Conservation (phyloP, 2,113 vertebrate species). For the Pyxicephalus adspersus region DNA sequence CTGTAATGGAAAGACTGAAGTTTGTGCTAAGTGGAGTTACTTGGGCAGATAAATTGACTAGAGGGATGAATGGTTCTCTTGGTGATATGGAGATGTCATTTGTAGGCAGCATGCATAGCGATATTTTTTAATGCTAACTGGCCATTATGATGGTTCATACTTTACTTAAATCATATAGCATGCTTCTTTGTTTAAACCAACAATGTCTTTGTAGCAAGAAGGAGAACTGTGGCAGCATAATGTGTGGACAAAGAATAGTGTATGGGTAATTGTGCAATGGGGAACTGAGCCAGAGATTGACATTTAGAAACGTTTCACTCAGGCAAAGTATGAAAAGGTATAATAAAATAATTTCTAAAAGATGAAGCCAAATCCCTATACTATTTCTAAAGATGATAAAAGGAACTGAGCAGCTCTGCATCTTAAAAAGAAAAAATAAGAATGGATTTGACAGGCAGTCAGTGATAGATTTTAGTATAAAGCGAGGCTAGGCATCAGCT, state of each 20-base stretch:
- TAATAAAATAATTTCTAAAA: constrained; percentile 32
- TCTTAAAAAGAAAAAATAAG: background rate
- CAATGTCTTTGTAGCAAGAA: constrained; percentile 29
- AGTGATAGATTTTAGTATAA: too few relatives aligned
- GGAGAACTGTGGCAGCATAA: constrained; percentile 26
- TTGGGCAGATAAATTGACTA: constrained; percentile 37
- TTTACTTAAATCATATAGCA: constrained; percentile 7
- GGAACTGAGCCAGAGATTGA: constrained; percentile 41
- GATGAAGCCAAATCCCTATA: constrained; percentile 1
- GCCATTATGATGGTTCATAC: background rate
- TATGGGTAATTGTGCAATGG: constrained; percentile 42
- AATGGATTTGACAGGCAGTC: too few relatives aligned
- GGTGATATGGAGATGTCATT: constrained; percentile 13
- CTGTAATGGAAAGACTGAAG: constrained; percentile 38
- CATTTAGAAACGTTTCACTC: constrained; percentile 38
- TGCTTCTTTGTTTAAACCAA: constrained; percentile 17
- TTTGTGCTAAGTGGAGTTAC: constrained; percentile 39
- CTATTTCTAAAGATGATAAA: background rate
- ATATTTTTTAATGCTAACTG: background rate
- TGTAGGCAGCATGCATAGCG: constrained; percentile 8
- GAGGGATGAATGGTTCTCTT: constrained; percentile 27
- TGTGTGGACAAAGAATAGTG: constrained; percentile 40
- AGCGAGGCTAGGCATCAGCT: too few relatives aligned
- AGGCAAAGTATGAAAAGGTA: constrained; percentile 34
- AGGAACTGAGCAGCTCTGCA: background rate